Evolutionary conservation across 2,888 invertebrate genomes (phyloP), one percentile per base, ranked within the genome.

Genomic region (Ptilodon capucinus): DNA sequence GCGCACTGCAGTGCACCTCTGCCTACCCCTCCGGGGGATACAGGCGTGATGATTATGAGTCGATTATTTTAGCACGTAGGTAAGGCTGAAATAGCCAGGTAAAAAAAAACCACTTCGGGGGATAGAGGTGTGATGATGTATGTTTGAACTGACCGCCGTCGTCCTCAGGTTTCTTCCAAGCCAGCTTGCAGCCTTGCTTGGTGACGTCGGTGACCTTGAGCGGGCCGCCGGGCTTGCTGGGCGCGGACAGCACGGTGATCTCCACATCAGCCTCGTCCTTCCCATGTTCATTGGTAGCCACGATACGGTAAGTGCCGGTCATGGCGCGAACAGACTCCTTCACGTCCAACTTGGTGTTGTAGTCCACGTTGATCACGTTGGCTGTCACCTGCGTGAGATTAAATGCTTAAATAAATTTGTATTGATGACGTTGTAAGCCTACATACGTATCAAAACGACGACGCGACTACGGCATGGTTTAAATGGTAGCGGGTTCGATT

Each of bases 131-230:
- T n/a, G n/a, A n/a, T n/a, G n/a, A n/a, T n/a, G n/a, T n/a, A n/a
- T n/a, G n/a, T n/a, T n/a, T n/a, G n/a, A n/a, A 75, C 84, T 66
- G 44, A 68, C 99, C 99, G 69, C 98, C 98, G 84, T 98, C 98
- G 78, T 98, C 97, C 69, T 97, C 96, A 0, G 98, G 98, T 70
- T 97, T 97, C 69, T 97, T 95, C 98, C 98, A 98, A 60, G 96
- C 94, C 42, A 98, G 91, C 76, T 97, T 97, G 82, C 97, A 97
- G 44, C 97, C 95, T 63, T 95, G 95, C 82, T 97, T 97, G 30
- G 97, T 97, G 18, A 98, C 95, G 70, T 98, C 97, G 0, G 94
- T 89, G 9, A 97, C 97, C 84, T 97, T 95, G 6, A 98, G 92
- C 1, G 98, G 98, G 8, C 98, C 98, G 57, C 95, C 95, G 1